Base-by-base conservation (phyloP, 2,113 vertebrate species). In the Actenoides lindsayi region DNA sequence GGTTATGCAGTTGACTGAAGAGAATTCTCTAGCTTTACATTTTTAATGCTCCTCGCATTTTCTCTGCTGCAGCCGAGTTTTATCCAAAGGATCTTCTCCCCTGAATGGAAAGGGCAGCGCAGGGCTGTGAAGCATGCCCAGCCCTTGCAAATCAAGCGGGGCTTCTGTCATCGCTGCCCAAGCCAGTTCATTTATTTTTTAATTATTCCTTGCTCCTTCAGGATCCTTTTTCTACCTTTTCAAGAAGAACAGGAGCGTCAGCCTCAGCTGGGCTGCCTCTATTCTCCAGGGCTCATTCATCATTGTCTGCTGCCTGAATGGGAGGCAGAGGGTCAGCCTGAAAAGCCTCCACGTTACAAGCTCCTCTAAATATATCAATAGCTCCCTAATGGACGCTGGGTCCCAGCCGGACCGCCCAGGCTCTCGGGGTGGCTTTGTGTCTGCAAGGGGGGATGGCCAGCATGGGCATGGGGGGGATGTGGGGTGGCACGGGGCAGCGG, bases 1-100 rank as follows among this genome's bases (percentile, higher is more conserved):
- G 97, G 93, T 90, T 24, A 84, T 41, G 93, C 97, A 17, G 46
- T 79, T 77, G 83, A 64, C 96, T 94, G 7, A 84, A 95, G 96
- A 96, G 96, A 96, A 96, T 97, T 95, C 96, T 96, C 93, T 69
- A 50, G 96, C 94, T 97, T 96, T 95, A 95, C 96, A 95, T 97
- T 95, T 96, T 96, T 96, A 96, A 94, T 90, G 69, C 63, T 80
- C 54, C 48, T 89, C 59, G 13, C 83, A 16, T 95, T 94, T 94
- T 90, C 90, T 70, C 87, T 67, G 75, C 95, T 18, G 87, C 84
- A 48, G 75, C 6, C 16, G 71, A 56, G 85, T 93, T 94, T 86
- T 92, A 91, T 94, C 96, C 88, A 39, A 53, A 28, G 71, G 90
- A 96, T 94, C 95, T 87, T 94, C 95, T 74, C 37, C 81, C 91